These are phyloP conservation scores for Thecocarcelia acutangulata DNA, from an alignment of 2,888 invertebrate genomes.

Conservation along the genomic window DNA sequence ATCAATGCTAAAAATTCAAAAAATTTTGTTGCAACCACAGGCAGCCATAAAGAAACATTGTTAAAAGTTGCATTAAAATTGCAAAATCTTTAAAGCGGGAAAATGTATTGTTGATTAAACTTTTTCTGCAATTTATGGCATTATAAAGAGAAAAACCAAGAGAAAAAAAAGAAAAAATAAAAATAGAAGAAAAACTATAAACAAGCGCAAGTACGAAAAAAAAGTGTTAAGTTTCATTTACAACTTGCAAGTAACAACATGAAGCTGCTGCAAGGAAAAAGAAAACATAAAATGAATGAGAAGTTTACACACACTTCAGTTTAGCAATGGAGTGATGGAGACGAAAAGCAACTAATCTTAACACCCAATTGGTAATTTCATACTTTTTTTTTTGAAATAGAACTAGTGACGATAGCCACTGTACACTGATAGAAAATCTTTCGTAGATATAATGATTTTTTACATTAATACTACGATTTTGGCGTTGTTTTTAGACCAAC, in stretches of 20 bases:
- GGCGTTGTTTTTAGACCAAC: too few relatives aligned
- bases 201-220: neutral
- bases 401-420: too few relatives aligned
- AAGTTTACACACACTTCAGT: conserved; percentile 9
- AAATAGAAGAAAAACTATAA: neutral
- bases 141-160: conserved; percentile 1
- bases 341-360: too few relatives aligned
- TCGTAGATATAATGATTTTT: too few relatives aligned
- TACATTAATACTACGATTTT: too few relatives aligned
- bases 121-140: neutral
- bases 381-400: too few relatives aligned
- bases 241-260: conserved; percentile 22
- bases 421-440: too few relatives aligned
- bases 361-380: too few relatives aligned
- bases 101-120: conserved; percentile 5
- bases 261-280: neutral
- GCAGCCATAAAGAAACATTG: conserved; percentile 13
- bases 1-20: conserved; percentile 32
- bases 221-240: conserved; percentile 39
- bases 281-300: neutral
- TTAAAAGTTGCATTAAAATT: conserved; percentile 34
- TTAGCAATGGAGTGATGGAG: neutral
- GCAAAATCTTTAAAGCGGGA: conserved; percentile 34
- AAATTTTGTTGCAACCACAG: conserved; percentile 29
- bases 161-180: neutral